Evolutionary conservation across 2,797 vertebrate species (phyloP), one percentile per base, ranked within the genome.

Genomic region (Gastrophryne carolinensis): DNA sequence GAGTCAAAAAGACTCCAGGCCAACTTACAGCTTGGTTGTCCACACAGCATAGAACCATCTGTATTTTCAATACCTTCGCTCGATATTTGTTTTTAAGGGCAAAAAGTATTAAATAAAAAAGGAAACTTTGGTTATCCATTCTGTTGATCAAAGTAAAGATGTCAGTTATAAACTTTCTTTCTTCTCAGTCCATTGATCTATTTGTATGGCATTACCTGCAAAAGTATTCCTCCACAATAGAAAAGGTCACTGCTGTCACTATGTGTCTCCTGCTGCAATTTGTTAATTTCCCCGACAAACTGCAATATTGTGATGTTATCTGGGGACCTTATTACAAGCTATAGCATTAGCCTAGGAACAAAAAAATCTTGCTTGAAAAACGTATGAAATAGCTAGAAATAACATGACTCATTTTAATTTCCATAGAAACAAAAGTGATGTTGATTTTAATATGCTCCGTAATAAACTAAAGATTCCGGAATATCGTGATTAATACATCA

Each of bases 181-280:
- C 54, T 15, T 3, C 56, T 54, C n/a, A 13, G 4, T 26, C 30
- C 34, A 69, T 69, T 69, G 52, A 69, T 57, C 57, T 69, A 57
- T 69, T 44, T 56, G 35, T 30, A 37, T 23, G 27, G 3, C 41
- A 56, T 56, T 69, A 67, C 32, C 21, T 29, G 50, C 34, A 56
- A 56, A 56, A 54, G 27, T 54, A 54, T 69, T 27, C 56, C 56
- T 69, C 23, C 37, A 41, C 30, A 56, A 39, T 41, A 69, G 23
- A 35, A 69, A 69, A 69, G 66, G 50, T 69, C 66, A 52, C 8
- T 56, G 37, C 50, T 41, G 50, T 69, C 66, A 56, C 52, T 69
- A 56, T 69, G 66, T 32, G 34, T 66, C 34, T 19, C 23, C 29
- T 23, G 44, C 26, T 32, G 44, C 24, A 41, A 66, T 66, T 52